Evolutionary conservation across 1,140 invertebrate genomes (phyloP).

Genomic region (Drosophila aff.): DNA sequence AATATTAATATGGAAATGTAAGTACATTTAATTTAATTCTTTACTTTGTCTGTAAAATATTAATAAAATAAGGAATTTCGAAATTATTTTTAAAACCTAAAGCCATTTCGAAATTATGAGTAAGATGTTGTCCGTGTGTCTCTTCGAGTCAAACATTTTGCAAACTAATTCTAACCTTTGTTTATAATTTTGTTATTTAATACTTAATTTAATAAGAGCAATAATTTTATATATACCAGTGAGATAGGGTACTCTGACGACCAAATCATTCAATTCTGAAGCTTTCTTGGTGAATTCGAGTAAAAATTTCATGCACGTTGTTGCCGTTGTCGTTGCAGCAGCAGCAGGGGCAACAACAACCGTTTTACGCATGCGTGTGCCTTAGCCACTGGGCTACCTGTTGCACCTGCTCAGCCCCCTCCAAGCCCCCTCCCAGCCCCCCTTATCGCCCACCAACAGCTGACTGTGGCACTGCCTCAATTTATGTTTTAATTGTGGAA

Average conservation of each 20-base stretch:
- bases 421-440: background rate
- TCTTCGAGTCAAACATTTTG: no score
- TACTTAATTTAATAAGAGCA: background rate
- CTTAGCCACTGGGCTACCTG: constrained; percentile 39
- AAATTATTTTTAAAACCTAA: no score
- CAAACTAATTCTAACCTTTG: no score
- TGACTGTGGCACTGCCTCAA: constrained; percentile 62
- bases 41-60: background rate
- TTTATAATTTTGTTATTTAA: no score
- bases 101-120: background rate
- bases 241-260: constrained; percentile 5
- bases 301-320: constrained; percentile 73
- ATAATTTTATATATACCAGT: background rate
- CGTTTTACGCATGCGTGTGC: constrained; percentile 81
- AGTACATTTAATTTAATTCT: background rate
- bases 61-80: no score
- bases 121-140: background rate
- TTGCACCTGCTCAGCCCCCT: constrained; percentile 58
- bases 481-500: constrained; percentile 82
- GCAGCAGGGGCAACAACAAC: constrained; percentile 60
- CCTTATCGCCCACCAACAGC: constrained; percentile 15
- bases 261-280: background rate
- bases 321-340: constrained; percentile 37
- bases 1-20: background rate
- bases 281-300: constrained; percentile 15